Percentiles rank a stretch among this genome's conserved stretches.
These are phyloP conservation scores for Apodemia zela DNA, from an alignment of 2,888 invertebrate genomes.

Conservation along the genomic window DNA sequence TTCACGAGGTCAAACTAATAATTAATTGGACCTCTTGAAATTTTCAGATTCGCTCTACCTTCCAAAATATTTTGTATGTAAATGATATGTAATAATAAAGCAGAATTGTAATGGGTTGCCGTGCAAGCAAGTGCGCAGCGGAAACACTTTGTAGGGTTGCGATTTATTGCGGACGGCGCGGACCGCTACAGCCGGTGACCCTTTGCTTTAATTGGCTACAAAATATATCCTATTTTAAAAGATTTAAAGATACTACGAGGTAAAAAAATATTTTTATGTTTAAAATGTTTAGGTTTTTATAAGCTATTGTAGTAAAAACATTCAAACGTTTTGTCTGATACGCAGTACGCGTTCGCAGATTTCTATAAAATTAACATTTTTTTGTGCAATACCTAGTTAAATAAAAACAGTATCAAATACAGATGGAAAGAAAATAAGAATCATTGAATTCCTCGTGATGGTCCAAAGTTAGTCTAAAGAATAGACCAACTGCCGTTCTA, in stretches of 20 bases:
- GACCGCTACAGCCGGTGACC: conserved; percentile 56
- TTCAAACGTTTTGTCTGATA: too few species aligned
- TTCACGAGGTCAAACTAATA: neutral
- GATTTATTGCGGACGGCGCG: conserved; percentile 68
- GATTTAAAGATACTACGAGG: conserved; percentile 44
- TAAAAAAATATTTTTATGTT: conserved; percentile 7
- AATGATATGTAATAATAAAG: conserved; percentile 35
- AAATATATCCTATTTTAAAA: conserved; percentile 70
- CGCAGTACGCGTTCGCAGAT: too few species aligned
- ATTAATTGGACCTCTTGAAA: neutral
- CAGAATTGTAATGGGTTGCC: conserved; percentile 34
- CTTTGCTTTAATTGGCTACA: conserved; percentile 76
- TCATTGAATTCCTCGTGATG: too few species aligned
- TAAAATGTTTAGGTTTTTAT: neutral
- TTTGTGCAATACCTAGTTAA: too few species aligned
- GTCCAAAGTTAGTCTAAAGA: too few species aligned
- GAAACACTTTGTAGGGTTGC: conserved; percentile 72
- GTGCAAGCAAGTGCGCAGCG: conserved; percentile 44
- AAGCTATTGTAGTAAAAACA: too few species aligned
- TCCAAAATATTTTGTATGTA: conserved; percentile 26
- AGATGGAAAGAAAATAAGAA: too few species aligned
- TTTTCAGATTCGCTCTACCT: conserved; percentile 2
- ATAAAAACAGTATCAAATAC: too few species aligned
- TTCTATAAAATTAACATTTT: too few species aligned
- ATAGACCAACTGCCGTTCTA: too few species aligned